Evolutionary conservation across 2,888 invertebrate species (phyloP), one percentile per base, ranked within the genome.

Genomic region (Apeira syringaria): DNA sequence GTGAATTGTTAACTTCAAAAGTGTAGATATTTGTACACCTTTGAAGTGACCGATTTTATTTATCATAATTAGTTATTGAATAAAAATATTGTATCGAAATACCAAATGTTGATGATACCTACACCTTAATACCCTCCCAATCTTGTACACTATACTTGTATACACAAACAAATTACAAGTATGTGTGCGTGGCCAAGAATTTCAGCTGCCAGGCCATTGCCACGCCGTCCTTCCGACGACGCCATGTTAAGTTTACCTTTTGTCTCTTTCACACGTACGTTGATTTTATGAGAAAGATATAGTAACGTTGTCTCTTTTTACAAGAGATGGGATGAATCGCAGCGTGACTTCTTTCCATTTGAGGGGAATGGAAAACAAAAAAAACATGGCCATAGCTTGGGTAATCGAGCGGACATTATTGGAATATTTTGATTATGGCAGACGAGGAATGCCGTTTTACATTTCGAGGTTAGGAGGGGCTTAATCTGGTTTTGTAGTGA

Each of bases 181-280:
- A 57, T 66, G 61, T 50, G 63, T 76, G 83, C 80, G 80, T 83
- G 81, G 63, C 56, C 56, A 60, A 74, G 74, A 78, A 77, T 75
- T 78, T 79, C 67, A 68, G 68, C 64, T 66, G 64, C 70, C 75
- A 64, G 60, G 65, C 67, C 64, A 64, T 59, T 65, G 65, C 67
- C 64, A 56, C 68, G 68, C 70, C 67, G 67, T 64, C 65, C 67
- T 63, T 70, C 63, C 70, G 73, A 67, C 83, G 86, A 67, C 83
- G 86, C 87, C 86, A 86, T 86, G 69, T 85, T 46, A 86, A 78
- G 73, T 81, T 79, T 67, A 60, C 67, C 55, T 55, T 53, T 66
- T 62, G 56, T 85, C 84, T 73, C 75, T 64, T 53, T 85, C 70
- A 32, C 27, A 28, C 45, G 0, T 24, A 27, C 10, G 5, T 15